Conservation (phyloP, 2,113 vertebrate genomes). For the Melanerpes formicivorus region DNA sequence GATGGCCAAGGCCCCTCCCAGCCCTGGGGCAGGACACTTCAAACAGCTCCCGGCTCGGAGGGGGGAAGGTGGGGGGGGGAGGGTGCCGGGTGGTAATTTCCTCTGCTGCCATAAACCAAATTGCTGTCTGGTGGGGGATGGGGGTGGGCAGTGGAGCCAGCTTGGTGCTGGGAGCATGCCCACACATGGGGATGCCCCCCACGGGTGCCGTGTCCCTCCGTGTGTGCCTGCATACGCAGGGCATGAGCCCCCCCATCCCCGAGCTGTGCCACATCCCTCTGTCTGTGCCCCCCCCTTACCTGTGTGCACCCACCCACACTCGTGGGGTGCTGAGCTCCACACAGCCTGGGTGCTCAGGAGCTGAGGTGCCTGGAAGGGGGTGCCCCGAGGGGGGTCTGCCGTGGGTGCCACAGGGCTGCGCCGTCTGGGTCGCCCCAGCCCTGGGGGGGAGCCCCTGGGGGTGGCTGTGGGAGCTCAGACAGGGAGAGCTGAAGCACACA, state of each 20-base stretch:
- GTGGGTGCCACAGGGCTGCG: background rate
- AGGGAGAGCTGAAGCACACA: fast-evolving
- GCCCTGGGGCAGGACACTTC: background rate
- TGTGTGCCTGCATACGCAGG: background rate
- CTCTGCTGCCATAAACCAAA: slow-evolving; percentile 21
- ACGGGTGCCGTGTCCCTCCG: background rate
- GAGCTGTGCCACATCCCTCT: background rate
- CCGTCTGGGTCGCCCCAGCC: background rate
- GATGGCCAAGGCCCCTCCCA: background rate
- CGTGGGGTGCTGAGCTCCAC: background rate
- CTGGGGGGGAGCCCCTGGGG: background rate
- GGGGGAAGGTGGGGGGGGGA: background rate
- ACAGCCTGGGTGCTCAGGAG: background rate
- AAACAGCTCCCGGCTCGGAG: background rate
- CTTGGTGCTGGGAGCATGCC: too few relatives aligned
- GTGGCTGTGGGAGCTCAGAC: background rate
- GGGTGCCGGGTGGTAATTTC: slow-evolving; percentile 4
- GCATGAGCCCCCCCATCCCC: background rate
- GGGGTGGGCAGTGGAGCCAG: background rate
- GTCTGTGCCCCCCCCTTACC: background rate
- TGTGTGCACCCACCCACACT: background rate
- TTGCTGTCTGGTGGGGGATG: background rate
- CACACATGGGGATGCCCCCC: background rate
- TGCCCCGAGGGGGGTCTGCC: background rate
- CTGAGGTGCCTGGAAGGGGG: background rate